phyloP scores from a whole-genome alignment of 2,888 invertebrate genomes.

The Leptopterna dolabrata region DNA sequence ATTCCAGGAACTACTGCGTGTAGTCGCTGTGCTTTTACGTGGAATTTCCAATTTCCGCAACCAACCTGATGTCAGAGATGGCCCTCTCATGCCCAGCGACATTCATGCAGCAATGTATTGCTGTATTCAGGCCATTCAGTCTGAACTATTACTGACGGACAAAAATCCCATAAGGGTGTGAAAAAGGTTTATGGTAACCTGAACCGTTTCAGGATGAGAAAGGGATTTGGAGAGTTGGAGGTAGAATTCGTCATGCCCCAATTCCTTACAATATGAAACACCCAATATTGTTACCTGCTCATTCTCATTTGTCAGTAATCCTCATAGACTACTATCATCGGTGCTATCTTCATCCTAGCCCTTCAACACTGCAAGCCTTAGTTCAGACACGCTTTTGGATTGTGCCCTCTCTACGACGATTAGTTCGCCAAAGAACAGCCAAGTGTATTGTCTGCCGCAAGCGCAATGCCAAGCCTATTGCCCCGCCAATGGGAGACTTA shows the following conservation, averaged over 20 bases:
- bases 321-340: conserved; percentile 49
- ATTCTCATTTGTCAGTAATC: conserved; percentile 33
- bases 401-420: neutral
- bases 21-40: neutral
- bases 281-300: conserved; percentile 53
- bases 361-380: conserved; percentile 43
- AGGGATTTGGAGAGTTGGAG: conserved; percentile 53
- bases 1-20: neutral
- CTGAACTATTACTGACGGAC: neutral
- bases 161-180: neutral
- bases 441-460: conserved; percentile 50
- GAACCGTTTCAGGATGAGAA: conserved; percentile 30
- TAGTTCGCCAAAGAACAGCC: conserved; percentile 23
- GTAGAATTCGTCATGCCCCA: conserved; percentile 23
- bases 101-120: conserved; percentile 10
- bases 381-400: conserved; percentile 55
- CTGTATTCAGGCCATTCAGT: conserved; percentile 18
- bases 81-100: neutral
- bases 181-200: neutral
- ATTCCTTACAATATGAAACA: conserved; percentile 50
- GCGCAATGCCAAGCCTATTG: neutral
- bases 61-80: neutral
- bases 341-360: conserved; percentile 39
- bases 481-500: conserved; percentile 33
- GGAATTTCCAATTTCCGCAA: conserved; percentile 5